A percentile compares a stretch with the other conserved stretches of the same genome.
Conservation (phyloP, 1,140 invertebrate species). For the Holotrichia oblita region DNA sequence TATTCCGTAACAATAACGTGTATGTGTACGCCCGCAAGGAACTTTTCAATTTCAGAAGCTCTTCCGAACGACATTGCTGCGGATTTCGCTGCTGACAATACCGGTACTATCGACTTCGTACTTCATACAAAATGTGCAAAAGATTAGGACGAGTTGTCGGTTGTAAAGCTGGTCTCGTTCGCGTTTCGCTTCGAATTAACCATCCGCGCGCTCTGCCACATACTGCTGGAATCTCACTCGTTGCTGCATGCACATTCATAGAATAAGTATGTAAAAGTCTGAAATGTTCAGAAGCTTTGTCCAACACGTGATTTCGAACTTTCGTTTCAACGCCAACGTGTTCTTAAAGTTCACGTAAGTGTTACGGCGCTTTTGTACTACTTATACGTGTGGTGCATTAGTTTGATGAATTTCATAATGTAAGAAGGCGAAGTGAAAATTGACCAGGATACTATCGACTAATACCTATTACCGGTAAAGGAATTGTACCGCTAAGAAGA, state of each 20-base stretch:
- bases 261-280: slow-evolving; percentile 24
- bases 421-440: background rate
- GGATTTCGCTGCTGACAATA: background rate
- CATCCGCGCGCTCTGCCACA: background rate
- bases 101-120: background rate
- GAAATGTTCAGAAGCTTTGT: background rate
- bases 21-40: background rate
- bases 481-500: too few relatives aligned
- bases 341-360: background rate
- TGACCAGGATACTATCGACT: too few relatives aligned
- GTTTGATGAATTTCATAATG: background rate
- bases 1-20: slow-evolving; percentile 42
- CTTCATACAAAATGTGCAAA: slow-evolving; percentile 18
- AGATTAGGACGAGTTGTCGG: slow-evolving; percentile 13
- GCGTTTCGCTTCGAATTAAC: background rate
- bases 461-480: too few relatives aligned
- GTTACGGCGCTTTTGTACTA: background rate
- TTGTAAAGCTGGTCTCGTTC: slow-evolving; percentile 14
- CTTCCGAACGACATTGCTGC: background rate
- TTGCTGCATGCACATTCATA: background rate
- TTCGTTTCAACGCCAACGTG: background rate
- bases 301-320: background rate
- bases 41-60: slow-evolving; percentile 45
- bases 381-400: slow-evolving; percentile 3
- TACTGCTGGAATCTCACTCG: background rate